These are phyloP conservation scores for Lithobius niger DNA, from an alignment of 1,140 invertebrate genomes.

Conservation along the genomic window DNA sequence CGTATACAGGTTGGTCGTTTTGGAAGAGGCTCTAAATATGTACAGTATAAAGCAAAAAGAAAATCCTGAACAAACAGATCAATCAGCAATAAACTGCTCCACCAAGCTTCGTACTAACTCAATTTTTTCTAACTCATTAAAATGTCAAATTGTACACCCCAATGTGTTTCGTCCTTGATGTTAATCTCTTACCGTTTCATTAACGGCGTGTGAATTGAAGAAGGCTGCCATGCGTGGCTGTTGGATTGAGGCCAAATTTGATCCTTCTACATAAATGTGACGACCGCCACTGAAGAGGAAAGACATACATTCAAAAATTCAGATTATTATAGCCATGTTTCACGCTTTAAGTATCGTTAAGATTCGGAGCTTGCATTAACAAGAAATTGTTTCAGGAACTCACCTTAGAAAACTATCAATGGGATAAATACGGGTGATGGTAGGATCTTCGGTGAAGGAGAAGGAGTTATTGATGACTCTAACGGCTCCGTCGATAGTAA, in stretches of 20 bases:
- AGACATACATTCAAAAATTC: background rate
- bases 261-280: constrained; percentile 82
- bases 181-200: constrained; percentile 53
- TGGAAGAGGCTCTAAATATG: too few species aligned
- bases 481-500: constrained; percentile 73
- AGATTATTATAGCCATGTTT: background rate
- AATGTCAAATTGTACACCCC: background rate
- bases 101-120: background rate
- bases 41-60: too few species aligned
- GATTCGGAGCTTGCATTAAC: too few species aligned
- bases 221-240: constrained; percentile 78
- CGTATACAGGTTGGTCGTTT: too few species aligned
- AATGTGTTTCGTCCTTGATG: too few species aligned
- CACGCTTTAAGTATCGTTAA: too few species aligned
- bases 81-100: too few species aligned
- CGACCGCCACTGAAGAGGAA: constrained; percentile 68
- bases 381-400: constrained; percentile 65
- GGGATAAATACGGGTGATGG: constrained; percentile 41
- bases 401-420: constrained; percentile 28
- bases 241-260: constrained; percentile 78
- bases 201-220: constrained; percentile 48
- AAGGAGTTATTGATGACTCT: constrained; percentile 56
- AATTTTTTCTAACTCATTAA: background rate
- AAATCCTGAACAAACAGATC: too few species aligned
- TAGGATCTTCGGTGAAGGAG: constrained; percentile 84